A percentile compares a stretch with the other conserved stretches of the same genome.
These are phyloP conservation scores for Gorsachius goisagi DNA, from an alignment of 2,113 vertebrate species.

Conservation along the genomic window DNA sequence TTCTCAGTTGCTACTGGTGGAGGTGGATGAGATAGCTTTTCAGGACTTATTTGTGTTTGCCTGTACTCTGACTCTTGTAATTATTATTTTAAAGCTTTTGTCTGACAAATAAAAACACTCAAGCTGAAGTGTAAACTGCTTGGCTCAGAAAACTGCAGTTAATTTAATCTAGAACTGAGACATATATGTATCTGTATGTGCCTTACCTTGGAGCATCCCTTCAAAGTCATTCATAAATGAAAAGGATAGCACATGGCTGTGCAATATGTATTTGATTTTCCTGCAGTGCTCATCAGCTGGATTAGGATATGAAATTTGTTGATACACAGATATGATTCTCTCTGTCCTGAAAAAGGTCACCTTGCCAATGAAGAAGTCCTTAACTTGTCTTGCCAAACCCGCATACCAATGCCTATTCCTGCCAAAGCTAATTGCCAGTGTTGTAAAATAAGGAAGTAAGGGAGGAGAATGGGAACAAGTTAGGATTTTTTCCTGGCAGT, in stretches of 20 bases:
- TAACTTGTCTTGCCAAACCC: background rate
- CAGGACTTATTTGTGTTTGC: background rate
- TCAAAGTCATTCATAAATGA: background rate
- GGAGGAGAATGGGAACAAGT: background rate
- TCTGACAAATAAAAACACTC: background rate
- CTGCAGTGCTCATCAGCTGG: background rate
- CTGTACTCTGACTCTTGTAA: background rate
- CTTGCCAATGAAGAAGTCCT: background rate
- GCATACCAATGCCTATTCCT: background rate
- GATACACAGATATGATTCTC: background rate
- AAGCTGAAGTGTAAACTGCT: background rate
- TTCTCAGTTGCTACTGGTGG: background rate
- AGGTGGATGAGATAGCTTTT: background rate
- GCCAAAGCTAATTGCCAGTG: background rate
- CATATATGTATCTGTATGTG: background rate
- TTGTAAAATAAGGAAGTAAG: background rate
- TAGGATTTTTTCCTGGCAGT: background rate
- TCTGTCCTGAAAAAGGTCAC: background rate
- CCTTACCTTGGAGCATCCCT: background rate
- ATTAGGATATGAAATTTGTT: background rate
- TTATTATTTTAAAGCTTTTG: background rate
- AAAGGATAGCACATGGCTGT: background rate
- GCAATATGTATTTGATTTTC: background rate
- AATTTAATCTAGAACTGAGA: background rate
- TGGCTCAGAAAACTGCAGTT: background rate